These are phyloP conservation scores for Phylloscopus trochilus DNA, from an alignment of 2,113 vertebrate species.

Conservation along the genomic window DNA sequence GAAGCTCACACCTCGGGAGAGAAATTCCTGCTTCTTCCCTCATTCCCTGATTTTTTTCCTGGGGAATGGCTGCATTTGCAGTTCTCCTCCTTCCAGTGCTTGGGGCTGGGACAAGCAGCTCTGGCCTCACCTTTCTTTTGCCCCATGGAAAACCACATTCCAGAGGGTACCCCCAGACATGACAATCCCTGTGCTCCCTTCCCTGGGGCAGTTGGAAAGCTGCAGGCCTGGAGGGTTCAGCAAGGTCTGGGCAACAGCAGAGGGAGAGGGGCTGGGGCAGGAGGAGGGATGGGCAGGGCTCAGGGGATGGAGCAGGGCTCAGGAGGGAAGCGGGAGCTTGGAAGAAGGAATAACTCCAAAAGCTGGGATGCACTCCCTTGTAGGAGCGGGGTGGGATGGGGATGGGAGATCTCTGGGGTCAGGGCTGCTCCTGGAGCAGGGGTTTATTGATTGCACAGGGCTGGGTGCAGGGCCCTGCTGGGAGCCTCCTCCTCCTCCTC, in stretches of 20 bases:
- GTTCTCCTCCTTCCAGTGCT: not conserved
- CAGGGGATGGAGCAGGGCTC: not conserved
- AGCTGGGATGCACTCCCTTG: not conserved
- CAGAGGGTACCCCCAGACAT: not conserved
- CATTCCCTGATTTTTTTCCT: not conserved
- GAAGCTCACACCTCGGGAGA: accelerated
- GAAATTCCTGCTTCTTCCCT: not conserved
- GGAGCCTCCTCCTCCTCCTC: no score
- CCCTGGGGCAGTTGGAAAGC: not conserved
- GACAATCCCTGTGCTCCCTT: not conserved
- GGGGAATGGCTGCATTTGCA: accelerated
- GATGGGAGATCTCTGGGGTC: no score
- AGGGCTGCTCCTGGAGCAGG: no score
- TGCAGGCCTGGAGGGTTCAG: not conserved
- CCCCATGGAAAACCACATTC: not conserved
- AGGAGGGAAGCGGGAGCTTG: accelerated
- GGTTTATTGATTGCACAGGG: no score
- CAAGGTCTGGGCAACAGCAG: not conserved
- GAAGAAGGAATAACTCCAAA: not conserved
- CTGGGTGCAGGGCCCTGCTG: no score
- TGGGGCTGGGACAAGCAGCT: not conserved
- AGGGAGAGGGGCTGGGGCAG: not conserved
- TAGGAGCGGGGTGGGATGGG: no score
- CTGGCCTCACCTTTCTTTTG: not conserved
- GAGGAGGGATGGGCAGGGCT: not conserved